These are phyloP conservation scores for Microplitis demolitor DNA, from an alignment of 1,140 invertebrate species.

Conservation along the genomic window DNA sequence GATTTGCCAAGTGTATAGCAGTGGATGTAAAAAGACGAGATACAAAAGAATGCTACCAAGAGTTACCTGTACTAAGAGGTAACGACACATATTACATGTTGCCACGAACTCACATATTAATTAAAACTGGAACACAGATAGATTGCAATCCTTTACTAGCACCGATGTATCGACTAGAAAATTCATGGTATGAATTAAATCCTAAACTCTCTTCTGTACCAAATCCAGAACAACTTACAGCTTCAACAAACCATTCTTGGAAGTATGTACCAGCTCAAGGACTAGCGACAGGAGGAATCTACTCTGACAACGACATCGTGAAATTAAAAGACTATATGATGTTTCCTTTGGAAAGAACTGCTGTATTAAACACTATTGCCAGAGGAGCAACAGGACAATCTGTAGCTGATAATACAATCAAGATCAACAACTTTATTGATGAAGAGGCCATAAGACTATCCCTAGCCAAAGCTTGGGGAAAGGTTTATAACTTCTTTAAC, in stretches of 20 bases:
- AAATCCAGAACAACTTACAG: no score
- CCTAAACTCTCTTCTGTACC: no score
- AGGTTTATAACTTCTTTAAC: no score
- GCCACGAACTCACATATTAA: conserved; percentile 28
- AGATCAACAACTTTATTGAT: no score
- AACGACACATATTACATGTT: conserved; percentile 25
- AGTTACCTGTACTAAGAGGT: conserved; percentile 20
- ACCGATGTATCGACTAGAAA: no score
- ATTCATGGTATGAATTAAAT: neutral
- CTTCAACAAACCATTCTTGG: conserved; percentile 15
- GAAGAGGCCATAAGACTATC: no score
- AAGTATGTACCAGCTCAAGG: conserved; percentile 19
- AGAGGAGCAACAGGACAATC: conserved; percentile 13
- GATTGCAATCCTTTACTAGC: no score
- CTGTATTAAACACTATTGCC: conserved; percentile 16
- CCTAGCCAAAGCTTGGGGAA: no score
- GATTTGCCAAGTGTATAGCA: conserved; percentile 34
- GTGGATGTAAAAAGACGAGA: conserved; percentile 21
- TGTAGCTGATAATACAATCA: no score
- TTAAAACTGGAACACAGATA: conserved; percentile 10
- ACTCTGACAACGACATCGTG: neutral
- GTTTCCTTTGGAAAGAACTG: conserved; percentile 18
- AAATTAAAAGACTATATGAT: conserved; percentile 1
- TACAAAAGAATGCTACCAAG: conserved; percentile 21
- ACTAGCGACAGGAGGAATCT: conserved; percentile 12